Percentiles rank a stretch among this genome's conserved stretches.
Conservation (phyloP, 2,888 invertebrate genomes). For the Chrysopilus asiliformis region DNA sequence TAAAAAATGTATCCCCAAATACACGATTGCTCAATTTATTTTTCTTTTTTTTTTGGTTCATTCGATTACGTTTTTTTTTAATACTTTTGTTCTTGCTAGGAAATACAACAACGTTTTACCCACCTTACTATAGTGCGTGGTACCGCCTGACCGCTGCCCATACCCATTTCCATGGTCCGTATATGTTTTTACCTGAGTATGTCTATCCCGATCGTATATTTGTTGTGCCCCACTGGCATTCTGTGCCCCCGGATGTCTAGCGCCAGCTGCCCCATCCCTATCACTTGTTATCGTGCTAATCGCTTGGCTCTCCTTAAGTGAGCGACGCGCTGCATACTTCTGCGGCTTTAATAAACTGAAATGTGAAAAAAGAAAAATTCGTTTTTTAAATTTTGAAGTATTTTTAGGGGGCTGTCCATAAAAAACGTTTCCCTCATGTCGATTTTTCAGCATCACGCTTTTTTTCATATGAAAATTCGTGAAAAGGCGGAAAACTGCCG, state of each 20-base stretch:
- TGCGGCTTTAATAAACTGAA: slow-evolving; percentile 50
- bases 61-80: too few species aligned
- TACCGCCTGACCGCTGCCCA: slow-evolving; percentile 52
- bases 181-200: slow-evolving; percentile 90
- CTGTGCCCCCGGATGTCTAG: slow-evolving; percentile 30
- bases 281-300: slow-evolving; percentile 37
- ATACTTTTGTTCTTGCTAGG: too few species aligned
- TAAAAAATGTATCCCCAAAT: slow-evolving; percentile 35
- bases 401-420: background rate
- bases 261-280: slow-evolving; percentile 39
- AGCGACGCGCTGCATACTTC: slow-evolving; percentile 51
- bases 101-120: slow-evolving; percentile 32
- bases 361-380: too few species aligned
- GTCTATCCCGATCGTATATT: slow-evolving; percentile 44
- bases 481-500: too few species aligned
- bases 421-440: too few species aligned
- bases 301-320: slow-evolving; percentile 37
- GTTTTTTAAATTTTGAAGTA: too few species aligned
- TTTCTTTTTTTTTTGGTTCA: too few species aligned
- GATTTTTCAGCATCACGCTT: too few species aligned
- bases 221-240: slow-evolving; percentile 39
- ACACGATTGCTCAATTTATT: slow-evolving; percentile 28
- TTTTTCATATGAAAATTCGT: too few species aligned
- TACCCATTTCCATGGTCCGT: slow-evolving; percentile 83
- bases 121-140: slow-evolving; percentile 83